These are phyloP conservation scores for Gastracanthus pulcherrimus DNA, from an alignment of 2,888 invertebrate genomes.

Conservation along the genomic window DNA sequence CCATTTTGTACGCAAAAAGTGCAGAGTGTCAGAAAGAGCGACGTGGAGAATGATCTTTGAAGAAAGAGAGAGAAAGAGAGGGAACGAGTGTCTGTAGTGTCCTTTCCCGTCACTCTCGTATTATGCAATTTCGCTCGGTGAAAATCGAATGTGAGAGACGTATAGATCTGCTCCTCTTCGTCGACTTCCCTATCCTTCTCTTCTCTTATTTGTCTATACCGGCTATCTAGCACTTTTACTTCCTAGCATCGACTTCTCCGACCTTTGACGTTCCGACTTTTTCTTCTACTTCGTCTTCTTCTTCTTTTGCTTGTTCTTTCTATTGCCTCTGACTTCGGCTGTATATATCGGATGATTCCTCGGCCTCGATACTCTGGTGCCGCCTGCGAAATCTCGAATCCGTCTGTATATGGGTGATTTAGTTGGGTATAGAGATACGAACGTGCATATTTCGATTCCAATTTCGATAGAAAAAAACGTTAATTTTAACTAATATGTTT, in stretches of 20 bases:
- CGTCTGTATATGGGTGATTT: no score
- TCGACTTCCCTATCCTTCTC: neutral
- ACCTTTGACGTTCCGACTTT: neutral
- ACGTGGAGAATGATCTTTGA: neutral
- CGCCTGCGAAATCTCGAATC: neutral
- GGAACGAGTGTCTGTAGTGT: neutral
- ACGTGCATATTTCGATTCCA: no score
- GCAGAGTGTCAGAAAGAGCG: no score
- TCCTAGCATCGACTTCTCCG: neutral
- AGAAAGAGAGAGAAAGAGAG: no score
- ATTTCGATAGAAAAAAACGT: no score
- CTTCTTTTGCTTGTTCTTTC: neutral
- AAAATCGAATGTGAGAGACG: conserved; percentile 64
- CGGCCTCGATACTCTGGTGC: neutral
- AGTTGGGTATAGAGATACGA: no score
- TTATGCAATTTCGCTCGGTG: conserved; percentile 66
- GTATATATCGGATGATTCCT: conserved; percentile 28
- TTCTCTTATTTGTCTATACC: neutral
- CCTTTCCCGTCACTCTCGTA: conserved; percentile 58
- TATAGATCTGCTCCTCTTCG: neutral
- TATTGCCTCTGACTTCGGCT: conserved; percentile 14
- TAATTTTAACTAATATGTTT: no score
- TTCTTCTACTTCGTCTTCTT: neutral
- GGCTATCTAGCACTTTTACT: no score
- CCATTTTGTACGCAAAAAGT: no score